Percentiles rank a stretch among this genome's conserved stretches.
phyloP scores from a whole-genome alignment of 2,113 vertebrate genomes.

The Spheniscus mendiculus region DNA sequence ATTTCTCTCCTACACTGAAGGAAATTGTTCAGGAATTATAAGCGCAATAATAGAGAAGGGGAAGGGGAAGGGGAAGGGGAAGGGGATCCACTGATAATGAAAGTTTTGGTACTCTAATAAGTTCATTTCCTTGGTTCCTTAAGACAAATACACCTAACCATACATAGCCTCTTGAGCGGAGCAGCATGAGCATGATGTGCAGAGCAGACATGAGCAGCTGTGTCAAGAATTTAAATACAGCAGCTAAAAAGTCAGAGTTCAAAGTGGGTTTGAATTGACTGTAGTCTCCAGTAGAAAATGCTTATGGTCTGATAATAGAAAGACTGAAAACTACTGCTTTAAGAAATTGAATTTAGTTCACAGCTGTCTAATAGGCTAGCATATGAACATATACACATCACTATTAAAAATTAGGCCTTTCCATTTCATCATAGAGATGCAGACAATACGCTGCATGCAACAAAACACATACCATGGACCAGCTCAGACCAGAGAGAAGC shows the following conservation, averaged over 20 bases:
- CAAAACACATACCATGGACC: background rate
- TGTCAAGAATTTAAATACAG: background rate
- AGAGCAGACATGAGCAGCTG: background rate
- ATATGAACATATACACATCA: background rate
- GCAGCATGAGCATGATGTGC: background rate
- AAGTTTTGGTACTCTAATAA: background rate
- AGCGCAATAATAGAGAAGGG: background rate
- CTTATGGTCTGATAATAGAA: background rate
- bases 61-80: too few relatives aligned
- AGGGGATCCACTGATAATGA: background rate
- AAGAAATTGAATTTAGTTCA: background rate
- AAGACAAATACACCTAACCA: background rate
- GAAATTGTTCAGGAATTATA: background rate
- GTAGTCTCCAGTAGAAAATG: background rate
- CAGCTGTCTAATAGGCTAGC: background rate
- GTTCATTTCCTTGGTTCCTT: background rate
- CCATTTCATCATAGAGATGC: background rate
- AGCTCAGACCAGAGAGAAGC: background rate
- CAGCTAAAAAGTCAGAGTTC: background rate
- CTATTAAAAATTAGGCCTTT: background rate
- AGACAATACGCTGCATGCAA: background rate
- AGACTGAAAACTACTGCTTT: background rate
- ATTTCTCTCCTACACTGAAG: background rate
- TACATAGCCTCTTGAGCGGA: background rate
- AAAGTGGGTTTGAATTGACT: background rate